A percentile compares a stretch with the other conserved stretches of the same genome.
Conservation (phyloP, 2,888 invertebrate genomes). For the Taphrorychus bicolor region DNA sequence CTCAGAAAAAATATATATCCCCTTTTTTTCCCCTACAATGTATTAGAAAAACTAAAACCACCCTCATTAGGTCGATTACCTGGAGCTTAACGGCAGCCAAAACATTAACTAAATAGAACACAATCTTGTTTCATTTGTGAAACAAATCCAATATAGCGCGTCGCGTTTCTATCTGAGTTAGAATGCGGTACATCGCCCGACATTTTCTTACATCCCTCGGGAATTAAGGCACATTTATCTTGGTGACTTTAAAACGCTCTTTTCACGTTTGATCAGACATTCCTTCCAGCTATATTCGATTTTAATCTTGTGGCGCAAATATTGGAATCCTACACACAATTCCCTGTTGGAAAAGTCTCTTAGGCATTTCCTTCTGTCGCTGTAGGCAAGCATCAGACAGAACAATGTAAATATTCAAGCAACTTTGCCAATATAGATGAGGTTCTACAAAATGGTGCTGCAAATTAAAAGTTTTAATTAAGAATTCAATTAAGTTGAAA, state of each 20-base stretch:
- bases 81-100: neutral
- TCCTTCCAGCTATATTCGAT: slow-evolving; percentile 19
- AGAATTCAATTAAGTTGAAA: slow-evolving; percentile 20
- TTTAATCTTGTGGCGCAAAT: slow-evolving; percentile 12
- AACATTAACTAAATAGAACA: slow-evolving; percentile 5
- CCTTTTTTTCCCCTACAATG: no score
- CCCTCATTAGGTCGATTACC: neutral
- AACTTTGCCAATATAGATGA: neutral
- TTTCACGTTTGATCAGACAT: slow-evolving; percentile 15
- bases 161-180: neutral
- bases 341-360: neutral
- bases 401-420: no score
- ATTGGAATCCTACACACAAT: neutral
- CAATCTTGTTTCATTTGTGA: neutral
- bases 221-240: slow-evolving; percentile 28
- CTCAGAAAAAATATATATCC: no score
- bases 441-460: neutral
- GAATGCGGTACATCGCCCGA: slow-evolving; percentile 11
- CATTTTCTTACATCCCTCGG: slow-evolving; percentile 15
- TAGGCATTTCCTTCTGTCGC: no score
- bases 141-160: slow-evolving; percentile 13
- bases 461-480: slow-evolving; percentile 27
- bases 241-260: slow-evolving; percentile 17
- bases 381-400: no score
- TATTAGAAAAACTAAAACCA: no score